These are phyloP conservation scores for Kradibia gibbosae DNA, from an alignment of 1,140 invertebrate genomes.

Conservation along the genomic window DNA sequence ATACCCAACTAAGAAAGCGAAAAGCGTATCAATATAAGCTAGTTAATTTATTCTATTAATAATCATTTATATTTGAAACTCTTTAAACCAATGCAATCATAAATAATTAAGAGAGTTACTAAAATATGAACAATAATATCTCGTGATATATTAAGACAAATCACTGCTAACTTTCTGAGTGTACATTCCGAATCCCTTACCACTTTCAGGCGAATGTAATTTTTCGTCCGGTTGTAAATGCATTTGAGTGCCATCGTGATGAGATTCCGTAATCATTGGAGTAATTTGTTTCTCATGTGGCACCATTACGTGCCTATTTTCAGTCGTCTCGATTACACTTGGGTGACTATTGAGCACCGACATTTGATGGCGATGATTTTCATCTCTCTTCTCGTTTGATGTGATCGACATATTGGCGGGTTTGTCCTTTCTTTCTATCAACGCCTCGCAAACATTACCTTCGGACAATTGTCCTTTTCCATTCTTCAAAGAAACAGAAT, in stretches of 20 bases:
- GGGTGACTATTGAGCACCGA: conserved; percentile 28
- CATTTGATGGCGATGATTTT: conserved; percentile 16
- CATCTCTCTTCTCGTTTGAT: conserved; percentile 53
- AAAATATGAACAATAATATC: too few relatives aligned
- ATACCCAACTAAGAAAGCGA: too few relatives aligned
- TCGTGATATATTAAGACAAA: too few relatives aligned
- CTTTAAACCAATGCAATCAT: too few relatives aligned
- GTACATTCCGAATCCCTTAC: conserved; percentile 52
- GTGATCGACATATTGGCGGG: not conserved
- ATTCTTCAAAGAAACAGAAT: conserved; percentile 13
- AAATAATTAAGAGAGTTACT: too few relatives aligned
- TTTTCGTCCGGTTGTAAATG: conserved; percentile 66
- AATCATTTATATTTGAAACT: too few relatives aligned
- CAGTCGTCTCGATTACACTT: conserved; percentile 32
- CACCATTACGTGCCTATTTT: conserved; percentile 49
- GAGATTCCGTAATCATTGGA: conserved; percentile 58
- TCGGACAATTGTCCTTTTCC: not conserved
- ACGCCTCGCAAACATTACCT: not conserved
- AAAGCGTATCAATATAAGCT: too few relatives aligned
- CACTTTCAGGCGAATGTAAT: conserved; percentile 70
- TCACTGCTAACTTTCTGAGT: not conserved
- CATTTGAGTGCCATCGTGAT: conserved; percentile 58
- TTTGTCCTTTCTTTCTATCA: conserved; percentile 51
- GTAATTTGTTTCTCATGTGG: conserved; percentile 59
- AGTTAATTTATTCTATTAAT: too few relatives aligned